These are phyloP conservation scores for Hippoglossus hippoglossus DNA, from an alignment of 2,797 vertebrate genomes.

Conservation along the genomic window DNA sequence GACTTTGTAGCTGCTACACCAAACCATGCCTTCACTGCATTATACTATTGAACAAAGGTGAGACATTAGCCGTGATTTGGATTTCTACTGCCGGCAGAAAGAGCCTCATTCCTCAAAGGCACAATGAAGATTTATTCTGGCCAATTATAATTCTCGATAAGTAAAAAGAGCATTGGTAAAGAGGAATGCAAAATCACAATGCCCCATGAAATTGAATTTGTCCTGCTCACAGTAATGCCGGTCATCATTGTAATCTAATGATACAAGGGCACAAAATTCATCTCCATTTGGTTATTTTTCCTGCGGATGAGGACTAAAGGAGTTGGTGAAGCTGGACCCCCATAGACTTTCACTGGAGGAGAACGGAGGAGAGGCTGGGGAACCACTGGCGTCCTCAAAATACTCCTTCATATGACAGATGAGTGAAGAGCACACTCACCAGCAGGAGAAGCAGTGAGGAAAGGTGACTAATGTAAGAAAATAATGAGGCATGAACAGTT, in stretches of 20 bases:
- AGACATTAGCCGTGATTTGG: constrained; percentile 40
- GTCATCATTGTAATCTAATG: constrained; percentile 70
- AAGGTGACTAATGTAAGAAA: constrained; percentile 21
- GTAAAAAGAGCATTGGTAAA: constrained; percentile 41
- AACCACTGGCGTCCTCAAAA: constrained; percentile 21
- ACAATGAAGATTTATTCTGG: constrained; percentile 48
- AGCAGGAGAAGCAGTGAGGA: not conserved
- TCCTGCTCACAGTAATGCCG: constrained; percentile 50
- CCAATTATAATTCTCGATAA: constrained; percentile 40
- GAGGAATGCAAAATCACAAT: constrained; percentile 48
- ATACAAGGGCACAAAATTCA: constrained; percentile 62
- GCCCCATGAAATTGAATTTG: constrained; percentile 52
- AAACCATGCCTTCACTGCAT: not conserved
- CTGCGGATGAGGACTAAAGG: constrained; percentile 59
- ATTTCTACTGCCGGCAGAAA: constrained; percentile 31
- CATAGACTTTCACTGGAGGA: constrained; percentile 24
- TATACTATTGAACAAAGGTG: constrained; percentile 42
- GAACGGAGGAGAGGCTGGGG: constrained; percentile 25
- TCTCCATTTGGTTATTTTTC: constrained; percentile 71
- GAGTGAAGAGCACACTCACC: constrained; percentile 43
- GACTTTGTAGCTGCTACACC: constrained; percentile 6
- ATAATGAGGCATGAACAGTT: constrained; percentile 44
- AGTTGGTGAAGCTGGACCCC: constrained; percentile 50
- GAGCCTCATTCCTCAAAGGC: constrained; percentile 36
- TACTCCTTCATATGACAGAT: constrained; percentile 28